Evolutionary conservation across 2,888 invertebrate species (phyloP), one percentile per base, ranked within the genome.

Genomic region (Ormyrus thymus): DNA sequence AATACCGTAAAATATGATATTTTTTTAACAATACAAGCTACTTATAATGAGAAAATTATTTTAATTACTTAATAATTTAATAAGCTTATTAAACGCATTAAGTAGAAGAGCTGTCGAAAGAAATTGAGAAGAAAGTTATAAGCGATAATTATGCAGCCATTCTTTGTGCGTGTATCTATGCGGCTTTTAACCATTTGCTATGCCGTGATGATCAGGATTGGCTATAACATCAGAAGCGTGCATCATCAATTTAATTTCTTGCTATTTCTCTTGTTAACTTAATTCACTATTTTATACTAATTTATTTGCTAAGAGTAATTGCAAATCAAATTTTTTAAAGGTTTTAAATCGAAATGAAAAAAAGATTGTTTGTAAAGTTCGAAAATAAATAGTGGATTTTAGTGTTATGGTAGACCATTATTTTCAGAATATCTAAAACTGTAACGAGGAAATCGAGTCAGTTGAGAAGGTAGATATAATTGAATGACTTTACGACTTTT

Each of bases 401-500:
- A 29, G 29, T 29, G 29, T 29, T 29, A 29, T 29, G 29, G 29
- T 29, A 29, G 4, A 29, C 3, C 0, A 29, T 15, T 15, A 8
- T 72, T 50, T 73, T 29, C 2, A 56, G 10, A 58, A 64, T 56
- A 50, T 15, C 8, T 64, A 48, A 64, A 55, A 64, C 15, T 56
- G 15, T 59, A 50, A 76, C 62, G 11, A 70, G 69, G 56, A 76
- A 76, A 69, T 43, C 48, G 50, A 69, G 59, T 53, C 13, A 13
- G 48, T 43, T 50, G 4, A 29, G 29, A 29, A 50, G 59, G 59
- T 48, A 69, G 61, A 74, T 48, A 75, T 79, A 61, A 79, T 51
- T 65, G 59, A 79, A 64, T 75, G 65, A 46, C 6, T 76, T 62
- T 90, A 90, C 70, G 86, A 89, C 53, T 83, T 53, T 64, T 73